These are phyloP conservation scores for Cinclus cinclus DNA, from an alignment of 2,113 vertebrate species.

Conservation along the genomic window DNA sequence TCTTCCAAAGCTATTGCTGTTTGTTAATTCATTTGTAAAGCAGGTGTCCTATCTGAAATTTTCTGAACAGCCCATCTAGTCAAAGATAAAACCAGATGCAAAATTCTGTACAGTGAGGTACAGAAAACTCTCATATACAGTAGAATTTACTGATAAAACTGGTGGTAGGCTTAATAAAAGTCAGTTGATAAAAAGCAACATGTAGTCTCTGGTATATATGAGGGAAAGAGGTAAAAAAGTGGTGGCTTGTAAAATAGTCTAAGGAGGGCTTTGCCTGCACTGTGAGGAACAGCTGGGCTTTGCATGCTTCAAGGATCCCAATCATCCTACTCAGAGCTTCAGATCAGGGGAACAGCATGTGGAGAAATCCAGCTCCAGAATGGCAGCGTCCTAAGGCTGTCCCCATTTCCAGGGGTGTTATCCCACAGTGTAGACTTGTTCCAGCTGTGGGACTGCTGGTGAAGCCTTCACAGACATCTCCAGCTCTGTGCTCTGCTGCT, in stretches of 20 bases:
- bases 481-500: fast-evolving
- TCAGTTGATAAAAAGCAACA: background rate
- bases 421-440: fast-evolving
- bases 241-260: background rate
- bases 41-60: background rate
- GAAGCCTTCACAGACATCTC: background rate
- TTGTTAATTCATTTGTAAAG: constrained; percentile 10
- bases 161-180: background rate
- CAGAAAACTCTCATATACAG: background rate
- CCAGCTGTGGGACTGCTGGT: background rate
- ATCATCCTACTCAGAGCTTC: background rate
- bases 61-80: background rate
- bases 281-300: background rate
- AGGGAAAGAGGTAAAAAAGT: background rate
- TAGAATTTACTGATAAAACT: background rate
- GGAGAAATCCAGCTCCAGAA: background rate
- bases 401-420: fast-evolving
- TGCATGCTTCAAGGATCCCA: background rate
- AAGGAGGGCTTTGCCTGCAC: background rate
- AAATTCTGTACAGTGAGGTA: background rate
- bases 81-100: background rate
- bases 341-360: background rate
- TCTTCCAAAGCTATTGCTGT: background rate
- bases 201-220: background rate
- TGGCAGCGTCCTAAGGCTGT: too few species aligned